These are phyloP conservation scores for Leptothorax acervorum DNA, from an alignment of 2,888 invertebrate genomes.

Conservation along the genomic window DNA sequence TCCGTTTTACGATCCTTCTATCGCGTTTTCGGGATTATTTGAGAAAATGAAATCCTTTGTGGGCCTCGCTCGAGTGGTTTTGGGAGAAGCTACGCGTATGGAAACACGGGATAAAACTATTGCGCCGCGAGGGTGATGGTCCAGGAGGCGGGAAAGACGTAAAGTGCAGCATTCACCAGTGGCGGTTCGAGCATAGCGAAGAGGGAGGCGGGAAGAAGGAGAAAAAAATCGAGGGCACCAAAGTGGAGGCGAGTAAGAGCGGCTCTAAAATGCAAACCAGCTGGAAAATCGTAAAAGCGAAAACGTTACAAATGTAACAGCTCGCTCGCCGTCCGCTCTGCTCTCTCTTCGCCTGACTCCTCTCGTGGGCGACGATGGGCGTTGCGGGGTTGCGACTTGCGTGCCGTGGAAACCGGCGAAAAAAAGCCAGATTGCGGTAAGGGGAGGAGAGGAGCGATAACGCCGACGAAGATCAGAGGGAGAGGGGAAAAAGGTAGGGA, in stretches of 20 bases:
- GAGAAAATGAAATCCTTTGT: slow-evolving; percentile 82
- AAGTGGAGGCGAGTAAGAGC: slow-evolving; percentile 58
- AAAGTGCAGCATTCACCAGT: slow-evolving; percentile 18
- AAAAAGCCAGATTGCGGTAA: slow-evolving; percentile 42
- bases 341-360: neutral
- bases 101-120: slow-evolving; percentile 35
- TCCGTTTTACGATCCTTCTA: slow-evolving; percentile 81
- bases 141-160: slow-evolving; percentile 38
- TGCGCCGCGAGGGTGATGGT: slow-evolving; percentile 29
- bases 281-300: slow-evolving; percentile 81
- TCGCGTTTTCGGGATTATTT: slow-evolving; percentile 82
- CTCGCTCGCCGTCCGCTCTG: slow-evolving; percentile 18
- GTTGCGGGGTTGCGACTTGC: slow-evolving; percentile 60
- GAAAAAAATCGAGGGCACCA: slow-evolving; percentile 49
- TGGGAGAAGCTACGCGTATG: slow-evolving; percentile 12
- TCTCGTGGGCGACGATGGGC: slow-evolving; percentile 58
- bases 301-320: slow-evolving; percentile 78
- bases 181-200: neutral
- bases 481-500: slow-evolving; percentile 44
- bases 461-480: neutral
- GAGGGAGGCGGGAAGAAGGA: neutral
- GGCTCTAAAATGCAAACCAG: slow-evolving; percentile 78
- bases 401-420: slow-evolving; percentile 30
- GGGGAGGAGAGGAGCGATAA: slow-evolving; percentile 9
- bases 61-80: slow-evolving; percentile 50